Evolutionary conservation across 2,113 vertebrate genomes (phyloP).

Genomic region (Nothobranchius kuhntae): DNA sequence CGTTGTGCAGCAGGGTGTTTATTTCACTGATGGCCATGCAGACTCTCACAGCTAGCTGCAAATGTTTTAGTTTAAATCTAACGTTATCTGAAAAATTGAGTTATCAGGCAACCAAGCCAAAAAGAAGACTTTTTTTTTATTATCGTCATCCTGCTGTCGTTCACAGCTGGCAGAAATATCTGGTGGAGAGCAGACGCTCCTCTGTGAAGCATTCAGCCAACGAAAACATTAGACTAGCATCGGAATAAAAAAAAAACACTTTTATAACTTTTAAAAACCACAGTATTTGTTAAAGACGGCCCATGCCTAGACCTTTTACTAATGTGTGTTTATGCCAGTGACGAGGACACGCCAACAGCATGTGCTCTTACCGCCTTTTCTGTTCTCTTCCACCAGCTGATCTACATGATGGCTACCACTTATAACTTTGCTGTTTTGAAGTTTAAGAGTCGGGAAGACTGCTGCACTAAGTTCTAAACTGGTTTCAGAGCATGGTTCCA

Average conservation of each 20-base stretch:
- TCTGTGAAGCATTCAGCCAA: no score
- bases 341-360: constrained; percentile 44
- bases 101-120: no score
- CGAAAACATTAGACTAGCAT: background rate
- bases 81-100: no score
- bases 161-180: no score
- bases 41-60: no score
- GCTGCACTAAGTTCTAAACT: constrained; percentile 99
- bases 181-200: no score
- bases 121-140: no score
- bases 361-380: constrained; percentile 86
- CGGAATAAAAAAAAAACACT: no score
- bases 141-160: no score
- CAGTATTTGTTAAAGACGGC: background rate
- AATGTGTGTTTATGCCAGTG: constrained; percentile 43
- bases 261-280: background rate
- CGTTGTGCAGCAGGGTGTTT: no score
- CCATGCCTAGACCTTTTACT: constrained; percentile 35
- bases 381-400: constrained; percentile 99
- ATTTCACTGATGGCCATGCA: no score
- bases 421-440: constrained; percentile 99
- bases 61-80: no score
- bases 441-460: constrained; percentile 99
- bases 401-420: constrained; percentile 99
- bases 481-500: constrained; percentile 77